Evolutionary conservation across 2,797 vertebrate genomes (phyloP).

Genomic region (Malurus leucopterus): DNA sequence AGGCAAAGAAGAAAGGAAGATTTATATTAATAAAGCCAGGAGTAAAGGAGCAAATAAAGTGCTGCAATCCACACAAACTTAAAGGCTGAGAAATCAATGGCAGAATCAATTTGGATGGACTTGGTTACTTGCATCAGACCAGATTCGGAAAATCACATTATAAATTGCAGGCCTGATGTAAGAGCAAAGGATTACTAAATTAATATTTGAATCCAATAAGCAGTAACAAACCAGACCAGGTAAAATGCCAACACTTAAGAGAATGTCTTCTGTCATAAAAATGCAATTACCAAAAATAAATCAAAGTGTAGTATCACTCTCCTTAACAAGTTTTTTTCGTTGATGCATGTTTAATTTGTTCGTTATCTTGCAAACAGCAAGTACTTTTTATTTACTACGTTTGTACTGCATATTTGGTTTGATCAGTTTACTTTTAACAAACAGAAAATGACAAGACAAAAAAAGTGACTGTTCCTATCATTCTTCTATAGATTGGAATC

Average conservation of each 20-base stretch:
- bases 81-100: slow-evolving; percentile 27
- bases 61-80: slow-evolving; percentile 28
- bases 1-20: background rate
- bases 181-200: background rate
- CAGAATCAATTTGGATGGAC: slow-evolving; percentile 39
- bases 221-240: background rate
- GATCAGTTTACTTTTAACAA: background rate
- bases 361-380: background rate
- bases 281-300: background rate
- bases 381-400: background rate
- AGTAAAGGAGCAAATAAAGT: slow-evolving; percentile 15
- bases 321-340: background rate
- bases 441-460: background rate
- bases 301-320: background rate
- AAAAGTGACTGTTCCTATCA: background rate
- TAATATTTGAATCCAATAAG: background rate
- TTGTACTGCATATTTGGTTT: background rate
- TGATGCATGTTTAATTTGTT: background rate
- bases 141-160: background rate
- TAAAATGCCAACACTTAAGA: background rate
- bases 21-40: background rate
- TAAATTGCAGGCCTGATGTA: background rate
- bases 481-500: background rate
- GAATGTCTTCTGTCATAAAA: background rate
- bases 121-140: background rate